A percentile compares a stretch with the other conserved stretches of the same genome.
Conservation (phyloP, 2,888 invertebrate species). For the Stenichneumon culpator region DNA sequence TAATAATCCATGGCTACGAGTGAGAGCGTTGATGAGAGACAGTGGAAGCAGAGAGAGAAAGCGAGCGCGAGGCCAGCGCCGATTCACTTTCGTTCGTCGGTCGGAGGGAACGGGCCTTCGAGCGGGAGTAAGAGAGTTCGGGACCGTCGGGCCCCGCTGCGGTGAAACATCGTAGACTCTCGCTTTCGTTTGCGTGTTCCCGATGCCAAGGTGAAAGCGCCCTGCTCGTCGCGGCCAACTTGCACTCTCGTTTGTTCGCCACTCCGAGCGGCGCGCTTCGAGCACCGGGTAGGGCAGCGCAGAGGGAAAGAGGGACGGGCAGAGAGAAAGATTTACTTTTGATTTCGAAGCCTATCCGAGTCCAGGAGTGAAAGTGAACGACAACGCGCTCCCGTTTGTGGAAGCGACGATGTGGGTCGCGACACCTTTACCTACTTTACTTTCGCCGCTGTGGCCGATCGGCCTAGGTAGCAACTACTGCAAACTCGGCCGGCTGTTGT, state of each 20-base stretch:
- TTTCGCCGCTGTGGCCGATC: neutral
- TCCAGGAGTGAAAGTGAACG: conserved; percentile 75
- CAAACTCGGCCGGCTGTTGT: neutral
- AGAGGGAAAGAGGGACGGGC: conserved; percentile 10
- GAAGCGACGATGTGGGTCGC: conserved; percentile 68
- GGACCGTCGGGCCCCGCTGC: conserved; percentile 51
- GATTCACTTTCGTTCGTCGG: conserved; percentile 72
- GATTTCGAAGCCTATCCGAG: conserved; percentile 60
- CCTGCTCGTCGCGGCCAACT: conserved; percentile 68
- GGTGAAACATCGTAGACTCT: conserved; percentile 49
- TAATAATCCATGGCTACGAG: conserved; percentile 23
- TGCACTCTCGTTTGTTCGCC: conserved; percentile 69
- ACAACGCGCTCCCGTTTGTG: conserved; percentile 53
- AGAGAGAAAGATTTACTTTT: conserved; percentile 70
- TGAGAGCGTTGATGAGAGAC: conserved; percentile 35
- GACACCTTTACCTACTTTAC: conserved; percentile 79
- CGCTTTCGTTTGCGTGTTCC: conserved; percentile 64
- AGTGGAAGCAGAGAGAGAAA: conserved; percentile 23
- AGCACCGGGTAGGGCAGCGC: neutral
- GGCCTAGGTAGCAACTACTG: neutral
- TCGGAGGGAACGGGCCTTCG: conserved; percentile 9
- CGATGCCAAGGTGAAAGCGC: conserved; percentile 65
- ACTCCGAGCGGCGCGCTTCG: conserved; percentile 16
- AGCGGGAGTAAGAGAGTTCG: conserved; percentile 42
- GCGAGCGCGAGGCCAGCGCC: conserved; percentile 54